Evolutionary conservation across 2,888 invertebrate genomes (phyloP).

Genomic region (Caenorhabditis plicata): DNA sequence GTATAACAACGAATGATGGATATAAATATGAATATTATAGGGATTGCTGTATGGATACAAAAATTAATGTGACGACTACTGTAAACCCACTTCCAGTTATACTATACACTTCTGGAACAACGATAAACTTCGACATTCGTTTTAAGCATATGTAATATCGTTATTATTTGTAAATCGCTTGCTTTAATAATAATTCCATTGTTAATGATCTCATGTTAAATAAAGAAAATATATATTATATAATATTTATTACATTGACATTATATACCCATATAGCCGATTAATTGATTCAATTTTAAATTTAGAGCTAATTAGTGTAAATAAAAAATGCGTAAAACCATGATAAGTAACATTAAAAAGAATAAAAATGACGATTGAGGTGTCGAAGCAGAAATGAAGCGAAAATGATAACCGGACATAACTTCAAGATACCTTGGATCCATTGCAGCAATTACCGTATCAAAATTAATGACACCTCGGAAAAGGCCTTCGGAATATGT

Average conservation of each 20-base stretch:
- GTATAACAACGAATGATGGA: neutral
- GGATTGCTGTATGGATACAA: slow-evolving; percentile 26
- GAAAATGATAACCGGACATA: slow-evolving; percentile 45
- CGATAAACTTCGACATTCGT: slow-evolving; percentile 19
- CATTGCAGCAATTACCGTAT: slow-evolving; percentile 42
- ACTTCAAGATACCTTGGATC: slow-evolving; percentile 54
- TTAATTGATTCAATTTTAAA: neutral
- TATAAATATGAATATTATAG: slow-evolving; percentile 8
- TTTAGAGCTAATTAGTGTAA: neutral
- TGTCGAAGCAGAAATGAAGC: slow-evolving; percentile 26
- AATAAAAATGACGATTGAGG: neutral
- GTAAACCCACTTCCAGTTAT: slow-evolving; percentile 31
- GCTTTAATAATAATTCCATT: neutral
- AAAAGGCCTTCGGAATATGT: slow-evolving; percentile 51
- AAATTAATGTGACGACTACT: slow-evolving; percentile 25
- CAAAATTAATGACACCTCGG: slow-evolving; percentile 50
- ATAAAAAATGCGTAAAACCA: neutral
- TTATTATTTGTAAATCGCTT: neutral
- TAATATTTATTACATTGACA: slow-evolving; percentile 10
- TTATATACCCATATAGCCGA: neutral
- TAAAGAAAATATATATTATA: neutral
- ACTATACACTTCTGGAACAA: slow-evolving; percentile 17
- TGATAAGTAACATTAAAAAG: slow-evolving; percentile 6
- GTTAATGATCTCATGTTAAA: slow-evolving; percentile 6
- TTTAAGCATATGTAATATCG: neutral